A percentile compares a stretch with the other conserved stretches of the same genome.
Evolutionary conservation across 1,140 invertebrate species (phyloP).

Genomic region (Ruditapes philippinarum): DNA sequence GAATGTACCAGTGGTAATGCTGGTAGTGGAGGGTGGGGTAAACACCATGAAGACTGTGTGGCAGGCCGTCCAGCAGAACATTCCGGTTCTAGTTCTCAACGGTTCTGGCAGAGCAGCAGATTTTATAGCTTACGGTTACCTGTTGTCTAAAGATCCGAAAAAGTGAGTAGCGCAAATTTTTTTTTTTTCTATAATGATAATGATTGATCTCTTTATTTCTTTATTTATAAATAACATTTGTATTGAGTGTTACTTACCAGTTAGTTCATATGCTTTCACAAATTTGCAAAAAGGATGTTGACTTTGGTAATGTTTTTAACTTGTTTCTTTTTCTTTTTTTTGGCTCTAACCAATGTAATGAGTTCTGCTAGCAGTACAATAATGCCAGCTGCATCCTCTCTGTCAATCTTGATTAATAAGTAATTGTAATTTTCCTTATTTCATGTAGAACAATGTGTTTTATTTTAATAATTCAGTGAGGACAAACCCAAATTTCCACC

Average conservation of each 20-base stretch:
- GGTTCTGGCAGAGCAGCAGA: constrained; percentile 86
- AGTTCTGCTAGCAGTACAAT: too few species aligned
- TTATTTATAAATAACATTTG: too few species aligned
- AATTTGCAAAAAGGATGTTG: too few species aligned
- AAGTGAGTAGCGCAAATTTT: constrained; percentile 59
- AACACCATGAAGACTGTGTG: constrained; percentile 84
- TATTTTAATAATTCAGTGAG: constrained; percentile 61
- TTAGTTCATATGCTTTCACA: too few species aligned
- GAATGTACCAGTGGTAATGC: constrained; percentile 84
- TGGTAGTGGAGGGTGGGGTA: constrained; percentile 86
- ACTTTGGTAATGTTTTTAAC: too few species aligned
- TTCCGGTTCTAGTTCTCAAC: constrained; percentile 86
- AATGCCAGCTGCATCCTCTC: too few species aligned
- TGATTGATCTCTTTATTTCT: too few species aligned
- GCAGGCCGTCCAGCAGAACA: constrained; percentile 82
- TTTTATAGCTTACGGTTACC: constrained; percentile 83
- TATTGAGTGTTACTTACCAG: too few species aligned
- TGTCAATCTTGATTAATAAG: too few species aligned
- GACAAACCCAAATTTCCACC: constrained; percentile 66
- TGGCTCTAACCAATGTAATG: too few species aligned
- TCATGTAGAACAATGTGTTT: neutral
- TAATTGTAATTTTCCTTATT: neutral
- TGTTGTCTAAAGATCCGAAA: constrained; percentile 58
- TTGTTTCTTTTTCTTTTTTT: too few species aligned
- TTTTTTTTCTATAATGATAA: too few species aligned